Conservation (phyloP, 2,797 vertebrate species). For the Catamblyrhynchus diadema region DNA sequence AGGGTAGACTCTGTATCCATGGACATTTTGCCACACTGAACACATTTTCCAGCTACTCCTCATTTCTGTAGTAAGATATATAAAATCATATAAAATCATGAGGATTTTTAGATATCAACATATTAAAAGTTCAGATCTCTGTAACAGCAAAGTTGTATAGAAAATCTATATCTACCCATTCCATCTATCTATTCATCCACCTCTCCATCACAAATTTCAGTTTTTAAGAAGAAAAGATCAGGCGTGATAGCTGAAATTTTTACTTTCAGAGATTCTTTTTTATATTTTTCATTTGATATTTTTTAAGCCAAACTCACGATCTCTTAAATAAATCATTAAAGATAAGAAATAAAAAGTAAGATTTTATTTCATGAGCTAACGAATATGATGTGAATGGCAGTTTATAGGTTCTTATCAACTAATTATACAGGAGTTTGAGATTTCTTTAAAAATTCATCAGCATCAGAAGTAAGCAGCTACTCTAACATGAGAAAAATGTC, state of each 20-base stretch:
- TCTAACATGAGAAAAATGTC: constrained; percentile 12
- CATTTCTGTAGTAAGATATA: not conserved
- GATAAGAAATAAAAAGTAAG: not conserved
- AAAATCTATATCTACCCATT: not conserved
- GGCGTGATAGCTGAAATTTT: not conserved
- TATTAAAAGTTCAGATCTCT: not conserved
- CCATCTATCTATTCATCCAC: not conserved
- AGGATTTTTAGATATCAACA: not conserved
- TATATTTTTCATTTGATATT: not conserved
- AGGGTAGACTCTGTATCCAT: not conserved
- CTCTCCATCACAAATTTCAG: not conserved
- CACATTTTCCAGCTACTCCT: not conserved
- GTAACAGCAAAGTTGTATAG: not conserved
- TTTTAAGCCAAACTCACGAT: not conserved
- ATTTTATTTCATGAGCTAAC: not conserved
- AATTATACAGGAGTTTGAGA: not conserved
- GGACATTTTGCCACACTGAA: not conserved
- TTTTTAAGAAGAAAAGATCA: not conserved
- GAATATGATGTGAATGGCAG: not conserved
- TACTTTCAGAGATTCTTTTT: not conserved
- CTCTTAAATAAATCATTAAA: not conserved
- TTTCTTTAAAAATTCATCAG: not conserved
- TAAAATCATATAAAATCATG: not conserved
- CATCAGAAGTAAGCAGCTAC: not conserved
- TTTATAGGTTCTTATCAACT: not conserved